Evolutionary conservation across 2,113 vertebrate species (phyloP).

Genomic region (Nothobranchius furzeri): DNA sequence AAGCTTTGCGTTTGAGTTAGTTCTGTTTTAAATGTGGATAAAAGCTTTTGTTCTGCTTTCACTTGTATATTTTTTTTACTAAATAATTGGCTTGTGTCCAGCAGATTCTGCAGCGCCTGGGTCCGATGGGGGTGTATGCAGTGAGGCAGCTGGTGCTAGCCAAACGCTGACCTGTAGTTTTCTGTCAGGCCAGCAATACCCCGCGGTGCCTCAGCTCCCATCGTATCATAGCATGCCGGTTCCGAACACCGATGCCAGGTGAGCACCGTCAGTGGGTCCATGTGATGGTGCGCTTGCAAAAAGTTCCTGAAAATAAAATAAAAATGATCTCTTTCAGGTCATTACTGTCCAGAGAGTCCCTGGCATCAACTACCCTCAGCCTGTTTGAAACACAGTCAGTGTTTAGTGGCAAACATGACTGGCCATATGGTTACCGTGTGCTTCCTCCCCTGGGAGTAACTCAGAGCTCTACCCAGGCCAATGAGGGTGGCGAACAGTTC

Average conservation of each 20-base stretch:
- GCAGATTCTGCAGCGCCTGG: conserved; percentile 79
- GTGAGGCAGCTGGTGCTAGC: conserved; percentile 80
- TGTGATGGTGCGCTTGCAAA: conserved; percentile 7
- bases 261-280: conserved; percentile 33
- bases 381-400: conserved; percentile 87
- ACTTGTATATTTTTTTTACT: neutral
- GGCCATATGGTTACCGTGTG: conserved; percentile 83
- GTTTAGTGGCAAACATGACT: conserved; percentile 85
- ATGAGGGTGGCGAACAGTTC: conserved; percentile 78
- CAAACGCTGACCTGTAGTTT: conserved; percentile 81
- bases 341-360: conserved; percentile 83
- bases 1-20: conserved; percentile 14
- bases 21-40: conserved; percentile 5
- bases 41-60: conserved; percentile 6
- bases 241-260: conserved; percentile 88
- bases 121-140: conserved; percentile 77
- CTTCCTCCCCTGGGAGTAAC: conserved; percentile 78
- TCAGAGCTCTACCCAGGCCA: conserved; percentile 74
- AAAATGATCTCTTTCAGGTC: conserved; percentile 79
- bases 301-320: conserved; percentile 21
- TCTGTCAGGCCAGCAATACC: conserved; percentile 74
- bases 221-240: conserved; percentile 76
- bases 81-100: conserved; percentile 35
- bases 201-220: conserved; percentile 75
- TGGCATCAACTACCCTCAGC: conserved; percentile 86